Conservation (phyloP, 2,113 vertebrate species). For the Sapajus apella region DNA sequence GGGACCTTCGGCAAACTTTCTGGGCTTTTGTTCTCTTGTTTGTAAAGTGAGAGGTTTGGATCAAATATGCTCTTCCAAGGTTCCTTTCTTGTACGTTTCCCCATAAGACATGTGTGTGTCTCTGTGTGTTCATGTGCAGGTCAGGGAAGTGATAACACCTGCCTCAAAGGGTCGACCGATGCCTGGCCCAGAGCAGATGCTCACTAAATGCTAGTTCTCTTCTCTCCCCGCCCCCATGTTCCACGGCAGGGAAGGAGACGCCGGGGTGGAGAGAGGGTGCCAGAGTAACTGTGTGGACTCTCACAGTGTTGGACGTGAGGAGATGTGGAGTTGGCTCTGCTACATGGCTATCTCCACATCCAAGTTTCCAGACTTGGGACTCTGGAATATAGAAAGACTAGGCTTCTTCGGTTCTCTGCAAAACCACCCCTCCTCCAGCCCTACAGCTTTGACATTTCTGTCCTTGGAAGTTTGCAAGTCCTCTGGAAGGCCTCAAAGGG, state of each 20-base stretch:
- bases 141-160: fast-evolving
- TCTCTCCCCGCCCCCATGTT: fast-evolving
- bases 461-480: not conserved
- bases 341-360: fast-evolving
- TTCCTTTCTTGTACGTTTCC: not conserved
- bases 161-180: not conserved
- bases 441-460: not conserved
- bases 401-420: not conserved
- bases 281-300: not conserved
- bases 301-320: fast-evolving
- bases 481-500: not conserved
- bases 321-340: not conserved
- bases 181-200: not conserved
- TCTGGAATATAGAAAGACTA: not conserved
- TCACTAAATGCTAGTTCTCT: not conserved
- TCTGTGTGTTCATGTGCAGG: too few relatives aligned
- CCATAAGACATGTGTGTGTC: not conserved
- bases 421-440: not conserved
- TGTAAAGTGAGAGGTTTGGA: not conserved
- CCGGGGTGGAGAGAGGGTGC: not conserved
- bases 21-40: not conserved
- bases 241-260: not conserved
- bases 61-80: not conserved
- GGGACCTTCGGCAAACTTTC: not conserved
- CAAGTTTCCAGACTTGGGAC: not conserved